A percentile compares a stretch with the other conserved stretches of the same genome.
Evolutionary conservation across 2,888 invertebrate species (phyloP).

Genomic region (Eilema depressum): DNA sequence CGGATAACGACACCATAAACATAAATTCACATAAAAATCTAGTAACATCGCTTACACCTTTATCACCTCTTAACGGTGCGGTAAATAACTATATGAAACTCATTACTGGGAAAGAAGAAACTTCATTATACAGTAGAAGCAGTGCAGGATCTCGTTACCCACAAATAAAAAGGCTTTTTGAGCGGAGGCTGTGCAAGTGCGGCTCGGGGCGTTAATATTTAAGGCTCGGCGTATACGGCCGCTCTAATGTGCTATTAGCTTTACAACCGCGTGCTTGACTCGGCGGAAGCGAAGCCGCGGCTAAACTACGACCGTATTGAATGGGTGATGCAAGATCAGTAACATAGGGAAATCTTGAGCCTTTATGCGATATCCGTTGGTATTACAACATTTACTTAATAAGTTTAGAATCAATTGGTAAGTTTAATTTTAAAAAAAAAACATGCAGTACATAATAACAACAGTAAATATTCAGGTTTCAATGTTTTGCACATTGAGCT

Average conservation of each 20-base stretch:
- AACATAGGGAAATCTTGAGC: slow-evolving; percentile 15
- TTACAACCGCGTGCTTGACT: slow-evolving; percentile 65
- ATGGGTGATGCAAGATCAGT: slow-evolving; percentile 11
- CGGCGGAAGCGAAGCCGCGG: slow-evolving; percentile 41
- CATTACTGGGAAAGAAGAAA: slow-evolving; percentile 75
- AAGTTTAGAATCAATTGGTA: background rate
- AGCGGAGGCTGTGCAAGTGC: slow-evolving; percentile 59
- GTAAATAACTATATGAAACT: slow-evolving; percentile 69
- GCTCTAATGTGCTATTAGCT: slow-evolving; percentile 80
- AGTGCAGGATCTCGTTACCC: slow-evolving; percentile 74
- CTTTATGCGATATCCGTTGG: slow-evolving; percentile 10
- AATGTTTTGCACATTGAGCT: too few relatives aligned
- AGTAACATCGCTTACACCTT: slow-evolving; percentile 42
- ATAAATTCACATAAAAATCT: slow-evolving; percentile 53
- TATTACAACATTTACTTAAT: background rate
- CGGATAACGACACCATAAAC: slow-evolving; percentile 44
- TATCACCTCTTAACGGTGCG: slow-evolving; percentile 55
- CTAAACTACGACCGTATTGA: slow-evolving; percentile 18
- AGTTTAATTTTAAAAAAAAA: background rate
- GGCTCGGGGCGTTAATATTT: slow-evolving; percentile 76
- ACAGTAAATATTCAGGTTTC: too few relatives aligned
- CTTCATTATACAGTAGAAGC: slow-evolving; percentile 70
- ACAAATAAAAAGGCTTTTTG: slow-evolving; percentile 77
- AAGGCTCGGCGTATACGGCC: slow-evolving; percentile 72
- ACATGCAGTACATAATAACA: too few relatives aligned